These are phyloP conservation scores for Andrena flavipes DNA, from an alignment of 2,888 invertebrate species.

Conservation along the genomic window DNA sequence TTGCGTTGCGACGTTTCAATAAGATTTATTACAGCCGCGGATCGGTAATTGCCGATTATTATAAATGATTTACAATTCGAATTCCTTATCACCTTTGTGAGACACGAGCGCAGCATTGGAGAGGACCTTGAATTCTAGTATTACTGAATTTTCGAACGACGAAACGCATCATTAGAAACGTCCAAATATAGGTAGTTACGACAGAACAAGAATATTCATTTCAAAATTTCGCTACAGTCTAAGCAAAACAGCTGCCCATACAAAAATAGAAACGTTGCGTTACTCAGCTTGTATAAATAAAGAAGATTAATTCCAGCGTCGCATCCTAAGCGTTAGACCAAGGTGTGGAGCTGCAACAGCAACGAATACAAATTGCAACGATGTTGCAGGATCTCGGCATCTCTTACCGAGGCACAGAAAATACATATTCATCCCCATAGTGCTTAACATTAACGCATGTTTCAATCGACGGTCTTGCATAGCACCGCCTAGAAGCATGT, in stretches of 20 bases:
- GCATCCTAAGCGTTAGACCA: constrained; percentile 38
- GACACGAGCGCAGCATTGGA: background rate
- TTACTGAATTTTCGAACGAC: background rate
- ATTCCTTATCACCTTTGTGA: background rate
- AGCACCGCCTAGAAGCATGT: constrained; percentile 5
- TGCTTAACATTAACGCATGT: constrained; percentile 43
- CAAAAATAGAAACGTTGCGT: no score
- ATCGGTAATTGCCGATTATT: constrained; percentile 38
- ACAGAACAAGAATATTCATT: no score
- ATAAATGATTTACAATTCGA: constrained; percentile 22
- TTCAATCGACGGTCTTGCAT: constrained; percentile 36
- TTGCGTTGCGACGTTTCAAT: constrained; percentile 20
- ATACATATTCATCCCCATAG: constrained; percentile 60
- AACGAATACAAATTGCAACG: constrained; percentile 72
- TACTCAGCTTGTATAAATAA: constrained; percentile 48
- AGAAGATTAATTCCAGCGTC: constrained; percentile 56
- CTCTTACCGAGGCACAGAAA: constrained; percentile 43
- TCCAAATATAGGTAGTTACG: no score
- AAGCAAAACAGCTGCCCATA: no score
- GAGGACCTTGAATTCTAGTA: background rate
- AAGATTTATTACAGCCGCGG: constrained; percentile 37
- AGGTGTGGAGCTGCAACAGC: constrained; percentile 49
- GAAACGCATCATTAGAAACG: no score
- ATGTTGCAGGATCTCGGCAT: constrained; percentile 48
- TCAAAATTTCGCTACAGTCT: no score